Conservation (phyloP, 2,888 invertebrate species). For the Drosophila neonasuta region DNA sequence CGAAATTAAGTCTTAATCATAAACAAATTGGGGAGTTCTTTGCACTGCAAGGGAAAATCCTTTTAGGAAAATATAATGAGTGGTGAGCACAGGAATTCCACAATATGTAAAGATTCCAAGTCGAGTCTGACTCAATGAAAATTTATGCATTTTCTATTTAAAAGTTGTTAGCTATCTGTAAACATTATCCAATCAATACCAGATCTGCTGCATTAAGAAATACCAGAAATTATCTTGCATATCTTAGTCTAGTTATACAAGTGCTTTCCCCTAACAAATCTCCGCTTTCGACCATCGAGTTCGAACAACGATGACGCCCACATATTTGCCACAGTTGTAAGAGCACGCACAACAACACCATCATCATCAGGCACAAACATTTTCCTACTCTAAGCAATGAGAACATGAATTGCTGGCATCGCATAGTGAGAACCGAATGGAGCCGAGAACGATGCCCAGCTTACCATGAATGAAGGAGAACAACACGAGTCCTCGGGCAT, state of each 20-base stretch:
- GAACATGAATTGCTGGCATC: conserved; percentile 61
- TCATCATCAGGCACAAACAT: conserved; percentile 16
- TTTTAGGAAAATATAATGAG: background rate
- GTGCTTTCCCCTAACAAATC: conserved; percentile 26
- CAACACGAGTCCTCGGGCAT: conserved; percentile 28
- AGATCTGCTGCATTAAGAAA: background rate
- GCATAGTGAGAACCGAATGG: conserved; percentile 14
- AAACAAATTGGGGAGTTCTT: conserved; percentile 20
- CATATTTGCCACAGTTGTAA: conserved; percentile 49
- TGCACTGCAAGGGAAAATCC: conserved; percentile 23
- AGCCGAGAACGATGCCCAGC: conserved; percentile 13
- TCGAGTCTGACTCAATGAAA: background rate
- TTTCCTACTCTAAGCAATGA: conserved; percentile 18
- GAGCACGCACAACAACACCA: conserved; percentile 34
- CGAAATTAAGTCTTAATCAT: conserved; percentile 5
- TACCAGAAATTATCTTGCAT: conserved; percentile 1
- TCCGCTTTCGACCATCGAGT: conserved; percentile 47
- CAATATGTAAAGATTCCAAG: background rate
- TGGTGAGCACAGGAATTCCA: conserved; percentile 1
- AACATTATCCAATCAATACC: too few species aligned
- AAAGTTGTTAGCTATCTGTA: background rate
- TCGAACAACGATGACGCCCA: conserved; percentile 73
- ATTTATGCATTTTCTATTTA: background rate
- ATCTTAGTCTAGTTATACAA: conserved; percentile 41
- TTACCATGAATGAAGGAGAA: conserved; percentile 74